These are phyloP conservation scores for Punctoribates punctum DNA, from an alignment of 2,888 invertebrate genomes.

Conservation along the genomic window DNA sequence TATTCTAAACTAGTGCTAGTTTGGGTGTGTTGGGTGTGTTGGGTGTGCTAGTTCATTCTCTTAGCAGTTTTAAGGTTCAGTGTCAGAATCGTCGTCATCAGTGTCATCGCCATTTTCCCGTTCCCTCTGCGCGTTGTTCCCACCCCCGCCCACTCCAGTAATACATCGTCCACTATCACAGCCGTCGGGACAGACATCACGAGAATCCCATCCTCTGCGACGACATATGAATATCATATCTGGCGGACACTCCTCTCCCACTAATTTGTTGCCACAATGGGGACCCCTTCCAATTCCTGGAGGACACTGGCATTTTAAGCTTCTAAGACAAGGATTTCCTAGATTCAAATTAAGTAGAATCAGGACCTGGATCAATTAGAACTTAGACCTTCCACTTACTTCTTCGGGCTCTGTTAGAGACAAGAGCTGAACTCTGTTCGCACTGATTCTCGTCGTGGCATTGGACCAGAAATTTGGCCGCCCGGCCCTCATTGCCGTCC, in stretches of 20 bases:
- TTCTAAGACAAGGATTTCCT: conserved; percentile 14
- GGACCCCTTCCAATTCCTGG: background rate
- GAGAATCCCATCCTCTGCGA: background rate
- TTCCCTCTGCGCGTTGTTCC: too few relatives aligned
- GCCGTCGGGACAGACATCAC: conserved; percentile 35
- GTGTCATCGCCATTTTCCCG: too few relatives aligned
- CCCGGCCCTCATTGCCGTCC: conserved; percentile 9
- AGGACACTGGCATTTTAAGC: conserved; percentile 31
- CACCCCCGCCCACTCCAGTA: background rate
- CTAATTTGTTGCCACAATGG: conserved; percentile 30
- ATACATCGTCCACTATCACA: conserved; percentile 30
- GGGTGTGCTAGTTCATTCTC: too few relatives aligned
- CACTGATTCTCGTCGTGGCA: background rate
- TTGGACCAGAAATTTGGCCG: conserved; percentile 16
- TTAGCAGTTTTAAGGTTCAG: too few relatives aligned
- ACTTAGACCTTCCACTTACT: background rate
- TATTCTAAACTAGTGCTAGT: too few relatives aligned
- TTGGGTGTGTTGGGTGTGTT: too few relatives aligned
- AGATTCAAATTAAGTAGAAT: background rate
- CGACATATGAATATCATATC: conserved; percentile 35
- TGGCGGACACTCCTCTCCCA: conserved; percentile 33
- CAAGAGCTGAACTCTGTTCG: background rate
- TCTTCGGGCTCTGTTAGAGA: background rate
- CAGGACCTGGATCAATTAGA: background rate
- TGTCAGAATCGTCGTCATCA: too few relatives aligned